Evolutionary conservation across 2,797 vertebrate species (phyloP), one percentile per base, ranked within the genome.

Genomic region (Saxicola maurus): DNA sequence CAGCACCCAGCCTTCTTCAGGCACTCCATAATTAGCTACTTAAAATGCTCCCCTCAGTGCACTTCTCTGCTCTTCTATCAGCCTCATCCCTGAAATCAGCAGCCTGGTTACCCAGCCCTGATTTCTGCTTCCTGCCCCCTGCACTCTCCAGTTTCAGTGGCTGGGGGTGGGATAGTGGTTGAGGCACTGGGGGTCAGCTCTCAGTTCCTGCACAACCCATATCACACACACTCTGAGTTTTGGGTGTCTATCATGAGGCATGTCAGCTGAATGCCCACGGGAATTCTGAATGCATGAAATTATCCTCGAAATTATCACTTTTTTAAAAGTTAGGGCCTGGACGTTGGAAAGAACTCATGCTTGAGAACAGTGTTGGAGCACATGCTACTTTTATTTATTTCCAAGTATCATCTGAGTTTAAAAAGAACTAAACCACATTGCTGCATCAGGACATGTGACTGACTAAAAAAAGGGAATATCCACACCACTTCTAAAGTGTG

Each of bases 341-440:
- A 76, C 0, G 0, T 15, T 38, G 38, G 46, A 57, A 57, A 68
- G 51, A 71, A 43, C 28, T 82, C 75, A 23, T 31, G 51, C 21
- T 40, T 55, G 35, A 67, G 42, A 91, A 13, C 23, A 48, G 62
- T 33, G 19, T 9, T 69, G 64, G 64, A 90, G 68, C 45, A 57
- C 60, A 71, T 85, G 72, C 52, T 84, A 56, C 46, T 86, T 90
- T 67, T 82, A 60, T 91, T 90, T 94, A 69, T 86, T 90, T 79
- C 45, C 37, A 69, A 87, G 51, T 53, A 57, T 62, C 52, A 79
- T 38, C 33, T 2, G 17, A 77, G 42, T 86, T 90, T 85, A 91
- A 85, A 91, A 82, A 76, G 67, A 91, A 38, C 64, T 82, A 77
- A 90, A 80, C 15, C 42, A 73, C 49, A 62, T 75, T 61, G 35